phyloP scores from a whole-genome alignment of 2,113 vertebrate genomes.

The Carassius carassius region DNA sequence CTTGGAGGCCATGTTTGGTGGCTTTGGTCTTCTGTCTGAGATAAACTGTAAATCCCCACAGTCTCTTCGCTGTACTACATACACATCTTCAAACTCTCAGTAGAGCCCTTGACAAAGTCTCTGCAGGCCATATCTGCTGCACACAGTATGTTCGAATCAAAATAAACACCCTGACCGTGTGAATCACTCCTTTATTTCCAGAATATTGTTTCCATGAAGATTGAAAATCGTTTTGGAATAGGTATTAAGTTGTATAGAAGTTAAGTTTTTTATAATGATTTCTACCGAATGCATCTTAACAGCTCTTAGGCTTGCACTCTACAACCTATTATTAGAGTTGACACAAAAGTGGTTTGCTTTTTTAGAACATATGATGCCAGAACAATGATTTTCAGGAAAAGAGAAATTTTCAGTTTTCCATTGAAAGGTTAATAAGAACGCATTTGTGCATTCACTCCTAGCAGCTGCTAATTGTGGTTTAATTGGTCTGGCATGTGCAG shows the following conservation, averaged over 20 bases:
- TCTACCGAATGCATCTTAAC: neutral
- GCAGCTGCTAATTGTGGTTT: slow-evolving; percentile 13
- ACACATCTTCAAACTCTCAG: neutral
- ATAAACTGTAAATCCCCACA: slow-evolving; percentile 34
- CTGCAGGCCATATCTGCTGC: slow-evolving; percentile 1
- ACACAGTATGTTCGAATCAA: slow-evolving; percentile 4
- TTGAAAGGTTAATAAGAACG: neutral
- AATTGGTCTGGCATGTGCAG: slow-evolving; percentile 40
- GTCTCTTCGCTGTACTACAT: neutral
- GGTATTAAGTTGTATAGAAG: neutral
- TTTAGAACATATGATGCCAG: neutral
- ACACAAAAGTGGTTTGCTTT: neutral
- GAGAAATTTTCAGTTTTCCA: neutral
- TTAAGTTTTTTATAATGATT: neutral
- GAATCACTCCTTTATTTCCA: neutral
- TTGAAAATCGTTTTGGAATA: neutral
- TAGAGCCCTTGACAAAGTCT: slow-evolving; percentile 4
- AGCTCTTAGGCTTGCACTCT: neutral
- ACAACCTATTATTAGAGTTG: neutral
- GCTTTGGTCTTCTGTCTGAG: slow-evolving; percentile 16
- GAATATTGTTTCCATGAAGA: neutral
- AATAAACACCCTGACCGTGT: slow-evolving; percentile 17
- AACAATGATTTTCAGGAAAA: neutral
- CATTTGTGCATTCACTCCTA: slow-evolving; percentile 10
- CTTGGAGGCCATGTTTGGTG: neutral